Conservation (phyloP, 2,888 invertebrate genomes). For the Coelogynopora nodosa region DNA sequence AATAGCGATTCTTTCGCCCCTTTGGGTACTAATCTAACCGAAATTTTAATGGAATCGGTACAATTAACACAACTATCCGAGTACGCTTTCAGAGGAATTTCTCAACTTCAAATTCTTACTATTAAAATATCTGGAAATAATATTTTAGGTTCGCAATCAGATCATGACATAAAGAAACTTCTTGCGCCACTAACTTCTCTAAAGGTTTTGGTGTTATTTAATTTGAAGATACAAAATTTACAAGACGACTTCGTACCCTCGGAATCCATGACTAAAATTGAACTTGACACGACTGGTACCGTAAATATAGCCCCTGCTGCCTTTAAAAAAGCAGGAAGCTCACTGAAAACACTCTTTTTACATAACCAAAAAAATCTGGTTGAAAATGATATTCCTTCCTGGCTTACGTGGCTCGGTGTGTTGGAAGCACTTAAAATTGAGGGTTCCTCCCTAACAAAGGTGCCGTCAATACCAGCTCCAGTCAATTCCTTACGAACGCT, state of each 20-base stretch:
- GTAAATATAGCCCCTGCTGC: neutral
- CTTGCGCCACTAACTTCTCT: neutral
- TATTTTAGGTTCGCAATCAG: neutral
- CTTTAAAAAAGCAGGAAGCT: neutral
- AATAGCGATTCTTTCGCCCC: neutral
- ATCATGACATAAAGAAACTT: neutral
- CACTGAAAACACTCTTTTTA: neutral
- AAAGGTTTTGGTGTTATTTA: neutral
- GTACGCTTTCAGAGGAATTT: neutral
- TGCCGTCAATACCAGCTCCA: neutral
- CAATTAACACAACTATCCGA: neutral
- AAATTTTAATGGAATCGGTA: neutral
- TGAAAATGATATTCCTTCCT: neutral
- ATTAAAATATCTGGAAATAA: neutral
- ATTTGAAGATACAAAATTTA: neutral
- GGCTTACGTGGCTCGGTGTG: neutral
- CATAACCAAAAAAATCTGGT: neutral
- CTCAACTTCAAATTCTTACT: neutral
- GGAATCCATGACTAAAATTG: neutral
- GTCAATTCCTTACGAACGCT: neutral
- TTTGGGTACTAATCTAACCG: neutral
- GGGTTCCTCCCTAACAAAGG: neutral
- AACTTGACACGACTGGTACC: neutral
- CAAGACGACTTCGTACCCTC: neutral
- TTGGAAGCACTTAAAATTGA: neutral